Conservation (phyloP, 1,140 invertebrate genomes). For the Yoshiicerus persimilis region DNA sequence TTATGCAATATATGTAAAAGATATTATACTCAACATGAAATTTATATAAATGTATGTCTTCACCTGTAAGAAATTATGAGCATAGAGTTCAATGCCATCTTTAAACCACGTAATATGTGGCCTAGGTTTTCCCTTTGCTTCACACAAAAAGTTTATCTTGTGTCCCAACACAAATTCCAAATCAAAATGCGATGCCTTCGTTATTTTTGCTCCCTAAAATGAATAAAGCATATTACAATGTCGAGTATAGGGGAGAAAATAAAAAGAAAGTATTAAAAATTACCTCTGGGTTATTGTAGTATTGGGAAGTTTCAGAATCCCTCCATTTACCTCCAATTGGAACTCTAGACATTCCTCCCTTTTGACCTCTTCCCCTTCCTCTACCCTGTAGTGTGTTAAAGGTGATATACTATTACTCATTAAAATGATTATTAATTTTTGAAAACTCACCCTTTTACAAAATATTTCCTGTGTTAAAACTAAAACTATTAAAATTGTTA, state of each 20-base stretch:
- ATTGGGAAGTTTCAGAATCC: conserved; percentile 44
- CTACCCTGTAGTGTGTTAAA: conserved; percentile 24
- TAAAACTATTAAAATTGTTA: not conserved
- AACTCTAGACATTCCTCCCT: conserved; percentile 32
- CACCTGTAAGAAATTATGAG: conserved; percentile 84
- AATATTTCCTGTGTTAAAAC: conserved; percentile 2
- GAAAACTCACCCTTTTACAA: conserved; percentile 34
- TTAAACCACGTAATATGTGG: conserved; percentile 91
- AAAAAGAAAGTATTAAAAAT: not conserved
- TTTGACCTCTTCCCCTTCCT: conserved; percentile 2
- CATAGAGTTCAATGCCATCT: conserved; percentile 84
- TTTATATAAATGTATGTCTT: too few species aligned
- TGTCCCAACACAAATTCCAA: conserved; percentile 89
- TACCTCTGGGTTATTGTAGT: conserved; percentile 47
- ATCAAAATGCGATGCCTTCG: conserved; percentile 88
- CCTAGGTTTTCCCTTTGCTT: conserved; percentile 78
- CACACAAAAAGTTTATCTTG: conserved; percentile 87
- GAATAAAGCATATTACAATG: not conserved
- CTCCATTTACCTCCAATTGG: conserved; percentile 47
- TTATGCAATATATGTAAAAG: too few species aligned
- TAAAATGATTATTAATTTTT: not conserved
- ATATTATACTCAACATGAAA: too few species aligned
- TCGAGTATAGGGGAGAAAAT: not conserved
- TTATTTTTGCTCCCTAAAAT: conserved; percentile 81
- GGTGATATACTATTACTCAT: not conserved